Evolutionary conservation across 2,797 vertebrate species (phyloP).

Genomic region (Neoniphon sammara): DNA sequence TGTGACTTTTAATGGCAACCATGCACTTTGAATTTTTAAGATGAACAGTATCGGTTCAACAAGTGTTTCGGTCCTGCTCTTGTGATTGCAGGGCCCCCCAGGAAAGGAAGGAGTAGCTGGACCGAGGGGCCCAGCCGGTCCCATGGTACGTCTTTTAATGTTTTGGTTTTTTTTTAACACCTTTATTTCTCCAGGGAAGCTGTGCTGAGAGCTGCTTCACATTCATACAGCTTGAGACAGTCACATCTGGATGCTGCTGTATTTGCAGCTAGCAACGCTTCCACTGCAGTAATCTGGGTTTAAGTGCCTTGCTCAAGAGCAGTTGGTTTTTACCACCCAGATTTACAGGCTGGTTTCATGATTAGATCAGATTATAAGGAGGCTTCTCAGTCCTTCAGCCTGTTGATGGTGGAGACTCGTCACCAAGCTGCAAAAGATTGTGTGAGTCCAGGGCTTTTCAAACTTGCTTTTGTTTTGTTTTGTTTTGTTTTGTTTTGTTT

Average conservation of each 20-base stretch:
- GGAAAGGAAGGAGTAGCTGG: slow-evolving; percentile 93
- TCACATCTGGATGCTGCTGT: not conserved
- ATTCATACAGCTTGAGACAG: not conserved
- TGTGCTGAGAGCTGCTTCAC: not conserved
- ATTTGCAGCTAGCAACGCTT: not conserved
- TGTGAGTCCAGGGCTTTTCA: too few species aligned
- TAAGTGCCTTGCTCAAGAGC: slow-evolving; percentile 3
- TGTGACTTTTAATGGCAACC: slow-evolving; percentile 11
- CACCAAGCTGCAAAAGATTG: too few species aligned
- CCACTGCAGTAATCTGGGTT: not conserved
- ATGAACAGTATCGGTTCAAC: not conserved
- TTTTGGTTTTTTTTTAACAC: not conserved
- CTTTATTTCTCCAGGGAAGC: not conserved
- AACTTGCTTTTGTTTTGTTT: too few species aligned
- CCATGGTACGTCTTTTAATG: slow-evolving; percentile 83
- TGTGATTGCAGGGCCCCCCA: slow-evolving; percentile 87
- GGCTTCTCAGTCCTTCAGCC: too few species aligned
- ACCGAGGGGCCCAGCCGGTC: slow-evolving; percentile 90
- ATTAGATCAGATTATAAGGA: slow-evolving; percentile 5
- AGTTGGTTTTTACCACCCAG: not conserved
- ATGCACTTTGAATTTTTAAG: not conserved
- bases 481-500: too few species aligned
- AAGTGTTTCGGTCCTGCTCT: slow-evolving; percentile 28
- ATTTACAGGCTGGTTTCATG: not conserved
- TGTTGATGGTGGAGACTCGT: too few species aligned